These are phyloP conservation scores for Zosterops pallidus DNA, from an alignment of 2,113 vertebrate species.

Conservation along the genomic window DNA sequence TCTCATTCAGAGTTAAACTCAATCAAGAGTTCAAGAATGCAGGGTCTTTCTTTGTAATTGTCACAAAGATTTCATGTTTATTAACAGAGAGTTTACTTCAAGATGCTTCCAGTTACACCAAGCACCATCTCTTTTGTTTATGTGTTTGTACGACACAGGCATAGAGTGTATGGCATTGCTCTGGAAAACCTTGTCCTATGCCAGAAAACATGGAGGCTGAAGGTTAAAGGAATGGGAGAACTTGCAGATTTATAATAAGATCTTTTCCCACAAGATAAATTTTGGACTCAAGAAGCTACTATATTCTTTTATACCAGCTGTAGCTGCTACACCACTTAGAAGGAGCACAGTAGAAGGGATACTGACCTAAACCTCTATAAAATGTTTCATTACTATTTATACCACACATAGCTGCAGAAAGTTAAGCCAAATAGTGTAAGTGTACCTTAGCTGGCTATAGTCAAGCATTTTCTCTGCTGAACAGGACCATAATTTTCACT, in stretches of 20 bases:
- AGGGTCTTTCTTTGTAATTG: background rate
- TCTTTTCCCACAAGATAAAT: background rate
- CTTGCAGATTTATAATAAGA: background rate
- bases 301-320: background rate
- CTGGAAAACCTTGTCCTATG: background rate
- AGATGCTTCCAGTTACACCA: background rate
- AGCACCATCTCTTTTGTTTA: background rate
- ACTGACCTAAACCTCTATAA: background rate
- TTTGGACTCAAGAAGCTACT: background rate
- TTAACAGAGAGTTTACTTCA: background rate
- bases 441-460: background rate
- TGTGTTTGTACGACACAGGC: background rate
- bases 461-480: background rate
- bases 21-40: background rate
- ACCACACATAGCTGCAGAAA: background rate
- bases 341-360: background rate
- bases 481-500: background rate
- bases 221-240: background rate
- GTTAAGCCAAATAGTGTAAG: background rate
- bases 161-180: background rate
- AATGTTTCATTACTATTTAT: background rate
- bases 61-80: background rate
- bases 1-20: background rate
- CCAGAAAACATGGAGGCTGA: background rate
- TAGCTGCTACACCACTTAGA: background rate